Conservation (phyloP, 2,888 invertebrate genomes). For the Nasonovia ribisnigri region DNA sequence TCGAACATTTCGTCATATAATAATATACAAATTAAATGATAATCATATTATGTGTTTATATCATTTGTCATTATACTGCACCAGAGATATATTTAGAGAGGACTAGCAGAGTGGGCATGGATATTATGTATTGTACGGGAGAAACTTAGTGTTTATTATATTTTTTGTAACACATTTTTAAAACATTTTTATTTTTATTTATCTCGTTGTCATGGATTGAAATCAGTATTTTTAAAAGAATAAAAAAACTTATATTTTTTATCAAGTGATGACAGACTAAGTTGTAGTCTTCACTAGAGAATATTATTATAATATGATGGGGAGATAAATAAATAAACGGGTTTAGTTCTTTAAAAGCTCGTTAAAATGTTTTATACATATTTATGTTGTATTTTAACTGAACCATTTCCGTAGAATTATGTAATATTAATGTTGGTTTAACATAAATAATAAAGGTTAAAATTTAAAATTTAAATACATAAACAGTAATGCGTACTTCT, state of each 20-base stretch:
- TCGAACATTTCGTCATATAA: not conserved
- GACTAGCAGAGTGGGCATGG: not conserved
- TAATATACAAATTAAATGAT: not conserved
- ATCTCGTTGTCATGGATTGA: not conserved
- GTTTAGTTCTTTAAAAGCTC: not conserved
- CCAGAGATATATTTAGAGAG: not conserved
- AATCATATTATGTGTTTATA: not conserved
- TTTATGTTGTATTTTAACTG: not conserved
- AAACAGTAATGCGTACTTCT: not conserved
- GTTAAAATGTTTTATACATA: not conserved
- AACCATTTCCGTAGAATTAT: not conserved
- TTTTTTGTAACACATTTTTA: not conserved
- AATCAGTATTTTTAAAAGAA: not conserved
- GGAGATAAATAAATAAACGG: not conserved
- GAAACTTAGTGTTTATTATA: no score
- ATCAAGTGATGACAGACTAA: not conserved
- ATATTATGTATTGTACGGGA: no score
- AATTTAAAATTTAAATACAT: not conserved
- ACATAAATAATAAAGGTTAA: not conserved
- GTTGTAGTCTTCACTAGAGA: not conserved
- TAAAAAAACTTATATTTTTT: not conserved
- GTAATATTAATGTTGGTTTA: not conserved
- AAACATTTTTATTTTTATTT: not conserved
- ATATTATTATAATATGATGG: not conserved
- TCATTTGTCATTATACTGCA: not conserved